Base-by-base conservation (phyloP, 2,113 vertebrate genomes). In the Prunella himalayana region DNA sequence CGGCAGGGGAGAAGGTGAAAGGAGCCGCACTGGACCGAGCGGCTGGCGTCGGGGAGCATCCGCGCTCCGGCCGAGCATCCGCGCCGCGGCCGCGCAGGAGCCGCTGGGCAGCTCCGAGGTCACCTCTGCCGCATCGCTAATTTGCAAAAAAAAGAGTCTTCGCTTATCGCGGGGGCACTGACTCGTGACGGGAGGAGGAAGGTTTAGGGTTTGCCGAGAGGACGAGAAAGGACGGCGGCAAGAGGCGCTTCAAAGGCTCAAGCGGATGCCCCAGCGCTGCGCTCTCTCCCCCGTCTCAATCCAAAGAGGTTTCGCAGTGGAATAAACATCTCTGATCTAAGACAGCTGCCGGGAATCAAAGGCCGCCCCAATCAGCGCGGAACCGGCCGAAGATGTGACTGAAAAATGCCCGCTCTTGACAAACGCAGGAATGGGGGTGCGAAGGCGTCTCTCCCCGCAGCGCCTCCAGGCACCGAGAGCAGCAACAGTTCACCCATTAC, bases 281-380 rank as follows among this genome's bases (percentile, higher is more conserved):
- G n/a, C 72, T 68, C 75, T 87, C 87, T 84, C 94, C 80, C 75
- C 65, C 63, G 25, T 86, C 87, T 86, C 50, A 10, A 82, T 90
- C 90, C 92, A 61, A 93, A 65, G 88, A 59, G 66, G 45, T 79
- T 95, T 95, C 93, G 47, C 81, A 28, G 64, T 77, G 87, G 78
- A 97, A 97, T 97, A 98, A 97, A 96, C 96, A 97, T 88, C 86
- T 86, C 92, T 97, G 96, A 98, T 93, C 75, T 76, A 80, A 97
- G 94, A 77, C 96, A 97, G 96, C 97, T 97, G 96, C 95, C 42
- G 60, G 57, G 57, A 94, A 90, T 90, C 96, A 95, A 95, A 96
- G 95, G 82, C 83, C 31, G 19, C 71, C 86, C 88, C 83, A 54
- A 82, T 78, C 83, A 70, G 63, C 65, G 79, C 82, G 50, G 66